Evolutionary conservation across 2,797 vertebrate genomes (phyloP).

Genomic region (Phrynocephalus forsythii): DNA sequence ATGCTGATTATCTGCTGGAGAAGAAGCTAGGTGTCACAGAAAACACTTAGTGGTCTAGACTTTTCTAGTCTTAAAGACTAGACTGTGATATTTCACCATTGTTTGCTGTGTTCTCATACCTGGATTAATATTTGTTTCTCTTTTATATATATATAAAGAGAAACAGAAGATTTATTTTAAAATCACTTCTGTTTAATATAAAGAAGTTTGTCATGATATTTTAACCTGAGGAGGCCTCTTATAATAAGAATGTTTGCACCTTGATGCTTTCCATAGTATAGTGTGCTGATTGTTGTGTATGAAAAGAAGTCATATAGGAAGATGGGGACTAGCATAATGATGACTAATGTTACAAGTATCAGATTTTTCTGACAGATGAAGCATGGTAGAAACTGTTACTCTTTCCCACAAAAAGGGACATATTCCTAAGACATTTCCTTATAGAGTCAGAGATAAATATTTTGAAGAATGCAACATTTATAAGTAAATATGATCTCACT

Average conservation of each 20-base stretch:
- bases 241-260: not conserved
- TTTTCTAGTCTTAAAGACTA: not conserved
- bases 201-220: not conserved
- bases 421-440: not conserved
- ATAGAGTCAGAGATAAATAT: too few relatives aligned
- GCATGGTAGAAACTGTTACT: not conserved
- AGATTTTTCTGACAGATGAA: not conserved
- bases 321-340: not conserved
- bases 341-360: not conserved
- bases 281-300: not conserved
- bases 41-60: not conserved
- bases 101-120: not conserved
- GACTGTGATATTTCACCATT: not conserved
- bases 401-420: not conserved
- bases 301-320: not conserved
- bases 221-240: not conserved
- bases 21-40: not conserved
- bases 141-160: not conserved
- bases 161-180: not conserved
- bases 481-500: too few relatives aligned
- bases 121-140: not conserved
- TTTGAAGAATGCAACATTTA: too few relatives aligned
- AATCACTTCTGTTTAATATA: not conserved
- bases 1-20: constrained; percentile 5
- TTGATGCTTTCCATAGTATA: not conserved